Evolutionary conservation across 2,888 invertebrate genomes (phyloP), one percentile per base, ranked within the genome.

Genomic region (Agriopis leucophaearia): DNA sequence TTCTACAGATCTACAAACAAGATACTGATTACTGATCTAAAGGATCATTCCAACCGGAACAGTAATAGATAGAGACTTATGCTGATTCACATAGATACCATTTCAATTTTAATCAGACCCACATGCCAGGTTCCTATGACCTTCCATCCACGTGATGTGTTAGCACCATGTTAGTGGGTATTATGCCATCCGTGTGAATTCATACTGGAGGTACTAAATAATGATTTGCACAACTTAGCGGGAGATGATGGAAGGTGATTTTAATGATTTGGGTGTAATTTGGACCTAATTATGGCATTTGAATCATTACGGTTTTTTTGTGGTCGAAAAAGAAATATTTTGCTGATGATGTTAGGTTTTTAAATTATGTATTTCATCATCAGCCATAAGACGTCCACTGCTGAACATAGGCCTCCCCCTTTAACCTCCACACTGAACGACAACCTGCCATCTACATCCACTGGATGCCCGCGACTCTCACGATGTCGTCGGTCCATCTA

Each of bases 201-300:
- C 13, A 5, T 13, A 36, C 47, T 9, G 40, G 27, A 58, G 4
- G 12, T 47, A 57, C 74, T 76, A 79, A 79, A 75, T 70, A 64
- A 72, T 73, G 60, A 71, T 75, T 74, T 55, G 62, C 64, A 51
- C 45, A 74, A 16, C 63, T 78, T 76, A 74, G 71, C 72, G 61
- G 55, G 36, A 47, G 42, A 76, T 81, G 59, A 79, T 75, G 72
- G 63, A 40, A 65, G 51, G 65, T 75, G 73, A 71, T 76, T 77
- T 75, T 69, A 18, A 55, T 55, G 13, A 44, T 55, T 55, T 44
- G 13, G 8, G 44, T 15, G 12, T 56, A 47, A 68, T 69, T 71
- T 51, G 56, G 36, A 12, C 27, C 62, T 57, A 62, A 69, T 71
- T 64, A 64, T 50, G 27, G 52, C n/a, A 13, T 16, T n/a, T 47